Conservation (phyloP, 1,140 invertebrate species). For the Andricus grossulariae region DNA sequence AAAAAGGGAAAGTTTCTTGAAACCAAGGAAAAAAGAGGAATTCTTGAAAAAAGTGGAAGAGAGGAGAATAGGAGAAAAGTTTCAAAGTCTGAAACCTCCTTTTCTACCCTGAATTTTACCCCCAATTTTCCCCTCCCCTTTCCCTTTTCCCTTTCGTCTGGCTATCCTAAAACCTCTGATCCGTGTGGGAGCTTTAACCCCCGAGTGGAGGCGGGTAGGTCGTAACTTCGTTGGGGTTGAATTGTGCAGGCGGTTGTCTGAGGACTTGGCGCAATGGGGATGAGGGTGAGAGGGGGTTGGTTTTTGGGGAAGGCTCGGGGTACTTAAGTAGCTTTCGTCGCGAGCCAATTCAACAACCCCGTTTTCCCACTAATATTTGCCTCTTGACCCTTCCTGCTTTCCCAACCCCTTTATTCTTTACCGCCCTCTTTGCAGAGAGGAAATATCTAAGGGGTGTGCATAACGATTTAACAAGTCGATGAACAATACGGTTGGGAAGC, state of each 20-base stretch:
- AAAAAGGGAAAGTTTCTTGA: too few species aligned
- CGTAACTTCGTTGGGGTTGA: slow-evolving; percentile 58
- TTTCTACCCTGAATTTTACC: background rate
- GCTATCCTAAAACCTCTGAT: slow-evolving; percentile 45
- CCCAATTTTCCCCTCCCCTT: background rate
- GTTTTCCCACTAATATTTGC: slow-evolving; percentile 76
- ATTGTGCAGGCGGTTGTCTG: slow-evolving; percentile 61
- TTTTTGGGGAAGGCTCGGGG: slow-evolving; percentile 53
- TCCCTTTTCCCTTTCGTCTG: slow-evolving; percentile 14
- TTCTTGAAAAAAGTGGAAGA: too few species aligned
- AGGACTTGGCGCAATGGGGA: slow-evolving; percentile 44
- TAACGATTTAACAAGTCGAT: slow-evolving; percentile 11
- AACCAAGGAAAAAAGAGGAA: too few species aligned
- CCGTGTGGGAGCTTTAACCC: slow-evolving; percentile 65
- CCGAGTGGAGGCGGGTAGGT: slow-evolving; percentile 56
- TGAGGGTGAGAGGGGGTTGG: slow-evolving; percentile 46
- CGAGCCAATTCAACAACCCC: slow-evolving; percentile 63
- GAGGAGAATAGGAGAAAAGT: too few species aligned
- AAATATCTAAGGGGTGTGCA: background rate
- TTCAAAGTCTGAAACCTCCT: background rate
- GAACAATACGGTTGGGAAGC: background rate
- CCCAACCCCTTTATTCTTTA: slow-evolving; percentile 32
- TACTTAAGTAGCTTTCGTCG: slow-evolving; percentile 74
- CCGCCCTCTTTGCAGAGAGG: background rate
- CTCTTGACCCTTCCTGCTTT: slow-evolving; percentile 68